These are phyloP conservation scores for Chascanopsetta lugubris DNA, from an alignment of 2,113 vertebrate genomes.

Conservation along the genomic window DNA sequence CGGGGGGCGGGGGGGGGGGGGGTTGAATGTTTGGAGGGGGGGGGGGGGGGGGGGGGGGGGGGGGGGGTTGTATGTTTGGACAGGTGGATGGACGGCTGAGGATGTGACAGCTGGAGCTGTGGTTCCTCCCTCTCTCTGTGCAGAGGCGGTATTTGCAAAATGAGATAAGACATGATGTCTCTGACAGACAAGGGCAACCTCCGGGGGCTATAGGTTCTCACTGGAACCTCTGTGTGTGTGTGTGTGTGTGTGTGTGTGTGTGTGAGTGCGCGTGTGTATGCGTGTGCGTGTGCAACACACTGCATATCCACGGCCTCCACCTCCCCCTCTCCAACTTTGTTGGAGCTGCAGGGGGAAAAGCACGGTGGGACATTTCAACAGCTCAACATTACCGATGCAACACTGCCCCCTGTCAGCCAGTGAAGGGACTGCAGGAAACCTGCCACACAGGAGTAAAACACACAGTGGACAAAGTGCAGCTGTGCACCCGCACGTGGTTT, in stretches of 20 bases:
- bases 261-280: constrained; percentile 5
- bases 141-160: constrained; percentile 57
- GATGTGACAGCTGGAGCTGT: constrained; percentile 58
- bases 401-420: constrained; percentile 66
- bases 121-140: constrained; percentile 41
- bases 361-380: background rate
- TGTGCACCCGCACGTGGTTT: no score
- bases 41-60: no score
- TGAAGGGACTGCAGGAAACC: background rate
- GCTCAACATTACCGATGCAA: constrained; percentile 32
- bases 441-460: background rate
- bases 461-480: no score
- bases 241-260: constrained; percentile 1
- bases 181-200: constrained; percentile 54
- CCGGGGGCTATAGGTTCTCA: constrained; percentile 38
- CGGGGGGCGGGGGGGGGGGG: no score
- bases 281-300: no score
- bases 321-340: background rate
- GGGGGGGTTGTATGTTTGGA: constrained; percentile 58
- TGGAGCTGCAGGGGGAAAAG: background rate
- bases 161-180: constrained; percentile 67
- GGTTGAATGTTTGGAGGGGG: constrained; percentile 63
- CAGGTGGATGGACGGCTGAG: constrained; percentile 47
- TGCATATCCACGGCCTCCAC: no score
- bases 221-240: background rate